A percentile compares a stretch with the other conserved stretches of the same genome.
These are phyloP conservation scores for Scaptomyza parva DNA, from an alignment of 2,888 invertebrate species.

Conservation along the genomic window DNA sequence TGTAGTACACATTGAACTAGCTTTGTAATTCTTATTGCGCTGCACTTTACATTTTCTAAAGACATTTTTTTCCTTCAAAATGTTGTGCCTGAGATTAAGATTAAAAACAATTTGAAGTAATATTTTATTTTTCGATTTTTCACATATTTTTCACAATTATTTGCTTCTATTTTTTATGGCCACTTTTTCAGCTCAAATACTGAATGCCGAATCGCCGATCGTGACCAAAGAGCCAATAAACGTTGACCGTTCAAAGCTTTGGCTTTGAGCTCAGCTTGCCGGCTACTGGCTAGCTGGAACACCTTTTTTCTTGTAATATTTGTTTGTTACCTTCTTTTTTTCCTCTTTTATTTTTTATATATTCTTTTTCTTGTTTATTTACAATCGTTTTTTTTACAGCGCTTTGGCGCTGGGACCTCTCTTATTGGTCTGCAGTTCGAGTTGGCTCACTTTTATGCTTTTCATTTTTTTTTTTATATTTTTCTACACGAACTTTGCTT, in stretches of 20 bases:
- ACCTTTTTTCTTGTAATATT: constrained; percentile 55
- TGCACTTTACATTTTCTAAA: constrained; percentile 22
- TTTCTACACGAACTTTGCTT: constrained; percentile 43
- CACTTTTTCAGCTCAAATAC: constrained; percentile 17
- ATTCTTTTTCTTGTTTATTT: constrained; percentile 41
- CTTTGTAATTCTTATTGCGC: constrained; percentile 5
- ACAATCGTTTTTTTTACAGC: constrained; percentile 58
- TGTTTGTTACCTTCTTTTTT: constrained; percentile 42
- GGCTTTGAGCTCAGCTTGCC: constrained; percentile 37
- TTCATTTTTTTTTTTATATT: constrained; percentile 23
- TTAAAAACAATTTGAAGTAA: neutral
- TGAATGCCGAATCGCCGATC: constrained; percentile 27
- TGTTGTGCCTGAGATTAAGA: neutral
- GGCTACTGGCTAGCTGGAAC: constrained; percentile 60
- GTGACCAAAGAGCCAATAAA: constrained; percentile 54
- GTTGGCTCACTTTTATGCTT: constrained; percentile 38
- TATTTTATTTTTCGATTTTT: constrained; percentile 1
- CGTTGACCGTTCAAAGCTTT: constrained; percentile 34
- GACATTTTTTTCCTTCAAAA: constrained; percentile 31
- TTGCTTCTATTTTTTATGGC: constrained; percentile 2
- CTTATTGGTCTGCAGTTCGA: constrained; percentile 62
- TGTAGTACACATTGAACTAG: constrained; percentile 57
- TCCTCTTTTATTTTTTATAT: constrained; percentile 14
- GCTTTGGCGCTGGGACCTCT: constrained; percentile 28
- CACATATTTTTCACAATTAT: constrained; percentile 5